A percentile compares a stretch with the other conserved stretches of the same genome.
phyloP scores from a whole-genome alignment of 2,113 vertebrate species.

The Etia nguti region DNA sequence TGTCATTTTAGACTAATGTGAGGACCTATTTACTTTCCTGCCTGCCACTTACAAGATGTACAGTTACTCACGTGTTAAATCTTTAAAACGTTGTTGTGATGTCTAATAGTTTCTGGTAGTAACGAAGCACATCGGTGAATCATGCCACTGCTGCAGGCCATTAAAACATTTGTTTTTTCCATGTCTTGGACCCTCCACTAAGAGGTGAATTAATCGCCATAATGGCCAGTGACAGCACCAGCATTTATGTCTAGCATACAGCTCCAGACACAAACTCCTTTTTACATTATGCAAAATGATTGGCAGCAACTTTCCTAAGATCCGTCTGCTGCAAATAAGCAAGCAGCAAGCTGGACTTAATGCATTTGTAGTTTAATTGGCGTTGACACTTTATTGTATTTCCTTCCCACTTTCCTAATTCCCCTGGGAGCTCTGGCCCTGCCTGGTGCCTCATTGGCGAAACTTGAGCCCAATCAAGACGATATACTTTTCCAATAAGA shows the following conservation, averaged over 20 bases:
- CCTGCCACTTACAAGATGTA: neutral
- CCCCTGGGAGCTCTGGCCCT: slow-evolving; percentile 32
- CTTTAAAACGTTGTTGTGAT: neutral
- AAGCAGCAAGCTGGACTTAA: slow-evolving; percentile 18
- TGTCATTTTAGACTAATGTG: neutral
- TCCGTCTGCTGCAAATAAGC: slow-evolving; percentile 19
- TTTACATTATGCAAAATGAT: slow-evolving; percentile 31
- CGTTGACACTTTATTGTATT: slow-evolving; percentile 66
- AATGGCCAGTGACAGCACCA: neutral
- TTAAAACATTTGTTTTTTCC: neutral
- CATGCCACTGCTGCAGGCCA: fast-evolving
- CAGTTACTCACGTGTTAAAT: neutral
- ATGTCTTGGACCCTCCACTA: neutral
- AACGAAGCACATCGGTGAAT: neutral
- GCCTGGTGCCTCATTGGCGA: slow-evolving; percentile 62
- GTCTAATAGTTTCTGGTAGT: neutral
- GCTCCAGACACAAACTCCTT: neutral
- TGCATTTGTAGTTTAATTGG: slow-evolving; percentile 58
- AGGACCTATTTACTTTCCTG: neutral
- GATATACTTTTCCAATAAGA: slow-evolving; percentile 45
- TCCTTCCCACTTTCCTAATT: slow-evolving; percentile 55
- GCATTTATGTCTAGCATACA: neutral
- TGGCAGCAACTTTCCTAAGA: neutral
- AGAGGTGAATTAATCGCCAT: slow-evolving; percentile 3
- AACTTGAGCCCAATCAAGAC: slow-evolving; percentile 70